Base-by-base conservation (phyloP, 2,888 invertebrate genomes). In the Fissipunctia ypsillon region DNA sequence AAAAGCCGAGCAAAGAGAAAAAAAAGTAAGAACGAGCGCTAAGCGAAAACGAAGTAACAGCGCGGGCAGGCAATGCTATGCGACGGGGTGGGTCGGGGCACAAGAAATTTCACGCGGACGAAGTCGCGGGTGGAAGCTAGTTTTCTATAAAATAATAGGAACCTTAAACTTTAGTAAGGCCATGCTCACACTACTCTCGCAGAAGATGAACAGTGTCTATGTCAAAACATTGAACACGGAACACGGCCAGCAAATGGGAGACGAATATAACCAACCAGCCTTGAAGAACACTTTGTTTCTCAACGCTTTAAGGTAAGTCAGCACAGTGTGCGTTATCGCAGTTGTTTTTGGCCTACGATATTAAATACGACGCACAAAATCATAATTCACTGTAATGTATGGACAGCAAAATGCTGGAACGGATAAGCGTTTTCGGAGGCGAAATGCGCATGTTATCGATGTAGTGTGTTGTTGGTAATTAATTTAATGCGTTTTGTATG, bases 251-350 rank as follows among this genome's bases (percentile, higher is more conserved):
- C 86, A 87, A 88, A 91, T 89, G 88, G 78, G 67, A 79, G 89
- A 89, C 89, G 86, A 93, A 94, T 93, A 92, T 93, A 94, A 91
- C 92, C 85, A 92, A 43, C 92, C 87, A 93, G 89, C 94, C 94
- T 94, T 95, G 94, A 90, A 87, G 56, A 90, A 84, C 91, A 91
- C 91, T 93, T 89, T 88, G 88, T 83, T 84, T 83, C 79, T 76
- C 84, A 77, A 86, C 84, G 86, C 85, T 84, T 86, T 80, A 87
- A 87, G 88, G 88, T 81, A 87, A 86, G 82, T 86, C 85, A 81
- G 80, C 88, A 88, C 84, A 77, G 84, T 84, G 86, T 86, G 86
- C 79, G 84, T 86, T 89, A 89, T 87, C 89, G 84, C 72, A n/a
- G 85, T 85, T 85, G 88, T 90, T 90, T 89, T 87, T 87, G 74